Evolutionary conservation across 2,113 vertebrate species (phyloP).

Genomic region (Thamnophis sirtalis): DNA sequence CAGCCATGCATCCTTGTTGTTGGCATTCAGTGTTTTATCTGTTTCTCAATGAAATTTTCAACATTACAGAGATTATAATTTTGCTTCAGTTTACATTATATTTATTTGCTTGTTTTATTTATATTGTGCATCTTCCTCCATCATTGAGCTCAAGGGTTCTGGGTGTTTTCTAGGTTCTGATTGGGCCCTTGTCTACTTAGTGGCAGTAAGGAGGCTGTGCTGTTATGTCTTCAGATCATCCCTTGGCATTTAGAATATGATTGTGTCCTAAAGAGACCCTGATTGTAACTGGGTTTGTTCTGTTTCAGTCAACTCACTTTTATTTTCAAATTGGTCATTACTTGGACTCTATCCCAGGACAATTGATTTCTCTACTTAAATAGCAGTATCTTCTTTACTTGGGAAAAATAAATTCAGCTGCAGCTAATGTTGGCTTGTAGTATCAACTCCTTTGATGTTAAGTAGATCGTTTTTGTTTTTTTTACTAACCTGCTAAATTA

Average conservation of each 20-base stretch:
- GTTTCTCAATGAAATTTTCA: background rate
- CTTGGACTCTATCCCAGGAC: background rate
- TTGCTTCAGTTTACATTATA: background rate
- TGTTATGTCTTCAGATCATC: background rate
- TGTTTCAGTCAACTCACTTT: background rate
- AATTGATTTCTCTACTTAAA: background rate
- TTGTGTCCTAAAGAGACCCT: background rate
- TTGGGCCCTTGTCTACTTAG: background rate
- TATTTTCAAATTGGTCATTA: background rate
- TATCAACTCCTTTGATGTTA: background rate
- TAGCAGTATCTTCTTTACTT: background rate
- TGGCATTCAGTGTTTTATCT: background rate
- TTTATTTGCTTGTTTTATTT: background rate
- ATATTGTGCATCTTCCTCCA: background rate
- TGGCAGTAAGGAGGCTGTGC: background rate
- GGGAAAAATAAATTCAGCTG: background rate
- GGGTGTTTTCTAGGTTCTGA: background rate
- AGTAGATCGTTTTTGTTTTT: background rate
- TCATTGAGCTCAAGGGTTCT: background rate
- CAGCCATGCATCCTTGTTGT: background rate
- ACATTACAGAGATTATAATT: background rate
- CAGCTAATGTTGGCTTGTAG: background rate
- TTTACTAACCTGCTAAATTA: background rate
- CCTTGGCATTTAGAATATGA: background rate
- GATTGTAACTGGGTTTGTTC: background rate